These are phyloP conservation scores for Notocelia uddmanniana DNA, from an alignment of 2,888 invertebrate genomes.

Conservation along the genomic window DNA sequence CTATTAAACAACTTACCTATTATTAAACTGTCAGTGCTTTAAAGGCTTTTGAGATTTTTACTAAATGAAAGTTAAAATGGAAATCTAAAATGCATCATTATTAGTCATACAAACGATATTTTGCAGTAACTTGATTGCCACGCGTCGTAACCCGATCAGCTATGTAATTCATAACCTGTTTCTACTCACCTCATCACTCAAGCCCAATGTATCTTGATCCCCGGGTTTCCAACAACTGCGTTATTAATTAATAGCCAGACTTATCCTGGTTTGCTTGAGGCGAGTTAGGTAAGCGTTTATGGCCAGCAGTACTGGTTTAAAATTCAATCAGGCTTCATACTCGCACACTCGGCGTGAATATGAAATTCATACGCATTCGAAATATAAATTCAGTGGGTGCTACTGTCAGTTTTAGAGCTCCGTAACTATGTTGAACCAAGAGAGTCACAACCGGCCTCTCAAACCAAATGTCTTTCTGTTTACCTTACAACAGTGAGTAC, in stretches of 20 bases:
- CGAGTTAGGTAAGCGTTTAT: neutral
- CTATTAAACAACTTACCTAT: too few species aligned
- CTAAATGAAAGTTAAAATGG: neutral
- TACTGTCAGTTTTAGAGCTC: neutral
- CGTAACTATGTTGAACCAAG: neutral
- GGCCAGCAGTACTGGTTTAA: neutral
- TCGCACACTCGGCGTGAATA: slow-evolving; percentile 21
- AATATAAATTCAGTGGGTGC: neutral
- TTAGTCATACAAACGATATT: neutral
- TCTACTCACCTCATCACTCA: neutral
- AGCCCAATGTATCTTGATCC: neutral
- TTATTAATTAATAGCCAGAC: neutral
- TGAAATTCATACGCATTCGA: slow-evolving; percentile 20
- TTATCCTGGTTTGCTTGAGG: neutral
- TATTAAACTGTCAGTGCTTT: too few species aligned
- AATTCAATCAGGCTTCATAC: slow-evolving; percentile 19
- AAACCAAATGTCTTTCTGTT: too few species aligned
- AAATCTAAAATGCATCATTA: neutral
- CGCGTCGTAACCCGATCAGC: neutral
- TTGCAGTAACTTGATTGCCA: neutral
- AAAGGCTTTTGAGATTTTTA: neutral
- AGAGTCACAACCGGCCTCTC: neutral
- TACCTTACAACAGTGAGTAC: too few species aligned
- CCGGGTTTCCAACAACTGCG: neutral
- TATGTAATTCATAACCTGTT: neutral